Evolutionary conservation across 2,113 vertebrate genomes (phyloP), one percentile per base, ranked within the genome.

Genomic region (Megatriorchis doriae): DNA sequence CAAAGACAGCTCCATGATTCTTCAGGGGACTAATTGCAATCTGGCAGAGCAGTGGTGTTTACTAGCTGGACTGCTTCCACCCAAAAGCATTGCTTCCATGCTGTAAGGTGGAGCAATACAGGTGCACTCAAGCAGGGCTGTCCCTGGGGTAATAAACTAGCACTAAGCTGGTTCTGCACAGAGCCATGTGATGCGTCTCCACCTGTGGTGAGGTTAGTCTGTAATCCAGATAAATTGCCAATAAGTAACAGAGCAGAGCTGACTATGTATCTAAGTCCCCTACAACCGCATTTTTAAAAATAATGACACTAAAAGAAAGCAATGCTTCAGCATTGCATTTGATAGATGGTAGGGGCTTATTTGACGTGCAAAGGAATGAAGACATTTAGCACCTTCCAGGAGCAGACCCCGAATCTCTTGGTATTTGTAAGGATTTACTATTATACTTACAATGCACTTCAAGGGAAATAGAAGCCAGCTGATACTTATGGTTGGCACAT

Each of bases 141-240:
- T 75, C 81, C 42, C 89, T 56, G 21, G 61, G 27, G 86, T 56
- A 75, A 85, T 81, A 81, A 93, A 75, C 26, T 31, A 81, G 65
- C 21, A 21, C 61, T 63, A 38, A 84, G 47, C n/a, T 17, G 9
- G 40, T 70, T 89, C 81, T 93, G 89, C 48, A n/a, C 50, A 59
- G n/a, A 91, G 63, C 75, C 77, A 21, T 71, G 25, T n/a, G 77
- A 79, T 67, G 23, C 63, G 47, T 75, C 77, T 86, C 63, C 23
- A 84, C 55, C 73, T 81, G 80, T 3, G 9, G 32, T 3, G 42
- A 81, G 38, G 45, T 91, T 78, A 71, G 26, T 68, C 81, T 93
- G 73, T 68, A 83, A 86, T 48, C 31, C 88, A 88, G 86, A 93
- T 81, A 93, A 94, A 87, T 65, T 91, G 77, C 61, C 89, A 81